Conservation (phyloP, 2,113 vertebrate species). For the Sinocyclocheilus grahami region DNA sequence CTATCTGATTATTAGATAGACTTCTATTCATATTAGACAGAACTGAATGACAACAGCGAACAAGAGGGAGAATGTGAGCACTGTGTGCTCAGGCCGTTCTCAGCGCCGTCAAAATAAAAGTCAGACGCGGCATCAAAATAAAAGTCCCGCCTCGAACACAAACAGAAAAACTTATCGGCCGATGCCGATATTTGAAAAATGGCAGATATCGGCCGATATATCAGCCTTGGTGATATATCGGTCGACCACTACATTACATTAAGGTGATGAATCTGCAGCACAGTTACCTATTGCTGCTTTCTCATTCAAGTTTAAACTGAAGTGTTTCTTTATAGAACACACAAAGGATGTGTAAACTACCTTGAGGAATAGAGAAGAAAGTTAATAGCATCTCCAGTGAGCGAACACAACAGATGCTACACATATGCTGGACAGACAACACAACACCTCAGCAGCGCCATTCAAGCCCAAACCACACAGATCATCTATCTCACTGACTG, state of each 20-base stretch:
- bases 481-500: background rate
- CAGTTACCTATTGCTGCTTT: background rate
- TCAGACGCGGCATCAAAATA: no score
- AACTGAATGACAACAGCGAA: no score
- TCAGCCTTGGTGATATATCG: no score
- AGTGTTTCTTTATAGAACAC: conserved; percentile 7
- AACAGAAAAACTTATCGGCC: no score
- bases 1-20: no score
- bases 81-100: no score
- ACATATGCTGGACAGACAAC: conserved; percentile 54
- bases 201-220: no score
- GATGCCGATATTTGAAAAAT: no score
- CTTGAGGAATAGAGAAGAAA: conserved; percentile 39
- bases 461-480: background rate
- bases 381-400: conserved; percentile 55
- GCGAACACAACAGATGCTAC: conserved; percentile 51
- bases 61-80: no score
- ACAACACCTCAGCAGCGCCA: background rate
- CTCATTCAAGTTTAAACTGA: background rate
- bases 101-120: no score
- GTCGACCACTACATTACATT: background rate
- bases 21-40: no score
- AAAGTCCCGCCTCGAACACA: no score
- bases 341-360: conserved; percentile 21
- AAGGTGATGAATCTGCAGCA: conserved; percentile 1